Conservation (phyloP, 2,113 vertebrate species). For the Ameiurus melas region DNA sequence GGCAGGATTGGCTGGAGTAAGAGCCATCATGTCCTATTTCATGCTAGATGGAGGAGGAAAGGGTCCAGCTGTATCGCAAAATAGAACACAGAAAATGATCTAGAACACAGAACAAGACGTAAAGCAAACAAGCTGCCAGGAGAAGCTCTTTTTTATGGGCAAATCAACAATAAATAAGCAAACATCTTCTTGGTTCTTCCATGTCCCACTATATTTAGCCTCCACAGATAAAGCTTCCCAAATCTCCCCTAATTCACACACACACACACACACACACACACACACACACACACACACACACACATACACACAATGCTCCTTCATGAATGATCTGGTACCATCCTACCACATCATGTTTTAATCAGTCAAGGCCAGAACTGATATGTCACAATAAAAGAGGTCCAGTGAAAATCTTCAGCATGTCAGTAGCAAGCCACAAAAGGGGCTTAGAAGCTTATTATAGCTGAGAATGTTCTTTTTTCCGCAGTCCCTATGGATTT, state of each 20-base stretch:
- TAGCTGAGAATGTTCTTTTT: conserved; percentile 23
- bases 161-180: conserved; percentile 10
- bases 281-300: not conserved
- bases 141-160: not conserved
- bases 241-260: not conserved
- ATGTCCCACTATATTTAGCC: not conserved
- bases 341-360: conserved; percentile 37
- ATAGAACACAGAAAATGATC: conserved; percentile 10
- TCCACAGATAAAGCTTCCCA: not conserved
- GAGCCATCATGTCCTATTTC: conserved; percentile 42
- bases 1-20: conserved; percentile 24
- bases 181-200: not conserved
- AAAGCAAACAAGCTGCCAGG: conserved; percentile 7
- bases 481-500: conserved; percentile 20
- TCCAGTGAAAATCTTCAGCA: conserved; percentile 30
- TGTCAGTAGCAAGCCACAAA: conserved; percentile 51
- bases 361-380: conserved; percentile 37
- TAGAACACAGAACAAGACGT: not conserved
- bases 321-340: conserved; percentile 31
- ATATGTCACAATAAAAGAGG: conserved; percentile 40
- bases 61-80: not conserved
- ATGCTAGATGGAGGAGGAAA: conserved; percentile 15
- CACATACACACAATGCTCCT: conserved; percentile 5
- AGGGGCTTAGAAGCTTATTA: conserved; percentile 38
- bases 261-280: not conserved